These are phyloP conservation scores for Bufotes viridis DNA, from an alignment of 2,797 vertebrate genomes.

Conservation along the genomic window DNA sequence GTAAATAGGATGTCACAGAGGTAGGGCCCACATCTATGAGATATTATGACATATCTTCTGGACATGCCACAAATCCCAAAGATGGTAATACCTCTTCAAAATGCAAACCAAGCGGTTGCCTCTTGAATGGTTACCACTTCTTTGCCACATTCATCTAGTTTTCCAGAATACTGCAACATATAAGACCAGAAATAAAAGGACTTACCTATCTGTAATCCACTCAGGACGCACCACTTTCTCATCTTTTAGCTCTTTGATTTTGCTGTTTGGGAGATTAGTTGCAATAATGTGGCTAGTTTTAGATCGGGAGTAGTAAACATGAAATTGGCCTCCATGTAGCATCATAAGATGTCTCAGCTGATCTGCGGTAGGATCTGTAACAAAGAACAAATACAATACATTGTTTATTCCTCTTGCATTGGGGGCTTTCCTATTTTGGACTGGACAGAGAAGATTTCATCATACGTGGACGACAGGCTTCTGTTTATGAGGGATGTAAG, in stretches of 20 bases:
- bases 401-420: no score
- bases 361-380: slow-evolving; percentile 90
- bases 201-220: slow-evolving; percentile 96
- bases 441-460: no score
- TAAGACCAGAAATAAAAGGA: background rate
- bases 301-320: slow-evolving; percentile 91
- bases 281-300: slow-evolving; percentile 98
- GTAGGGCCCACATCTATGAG: no score
- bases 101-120: background rate
- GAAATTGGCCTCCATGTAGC: slow-evolving; percentile 95
- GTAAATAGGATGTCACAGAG: no score
- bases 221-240: slow-evolving; percentile 93
- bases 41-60: no score
- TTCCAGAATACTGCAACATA: background rate
- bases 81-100: background rate
- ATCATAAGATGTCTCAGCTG: slow-evolving; percentile 95
- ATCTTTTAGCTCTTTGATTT: slow-evolving; percentile 91
- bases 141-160: background rate
- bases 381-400: slow-evolving; percentile 39
- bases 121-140: background rate
- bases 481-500: no score
- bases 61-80: no score
- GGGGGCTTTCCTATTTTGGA: no score
- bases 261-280: slow-evolving; percentile 92
- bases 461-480: no score